A percentile compares a stretch with the other conserved stretches of the same genome.
Evolutionary conservation across 2,888 invertebrate species (phyloP).

Genomic region (Branchellion lobata): DNA sequence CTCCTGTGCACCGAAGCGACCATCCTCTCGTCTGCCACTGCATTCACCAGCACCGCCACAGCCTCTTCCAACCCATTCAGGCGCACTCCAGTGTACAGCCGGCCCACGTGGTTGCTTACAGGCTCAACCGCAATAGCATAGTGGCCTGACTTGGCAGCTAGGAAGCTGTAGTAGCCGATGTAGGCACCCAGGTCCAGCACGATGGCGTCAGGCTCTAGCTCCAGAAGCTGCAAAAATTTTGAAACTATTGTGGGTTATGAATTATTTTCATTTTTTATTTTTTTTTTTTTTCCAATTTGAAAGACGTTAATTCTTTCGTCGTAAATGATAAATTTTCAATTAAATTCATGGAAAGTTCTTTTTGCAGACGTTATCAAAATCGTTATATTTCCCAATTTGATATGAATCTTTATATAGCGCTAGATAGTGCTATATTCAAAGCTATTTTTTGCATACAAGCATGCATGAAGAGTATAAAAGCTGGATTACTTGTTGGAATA

Average conservation of each 20-base stretch:
- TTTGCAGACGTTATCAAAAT: no score
- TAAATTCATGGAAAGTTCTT: not conserved
- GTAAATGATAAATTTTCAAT: not conserved
- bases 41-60: constrained; percentile 31
- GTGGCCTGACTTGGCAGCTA: constrained; percentile 51
- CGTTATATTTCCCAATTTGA: no score
- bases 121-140: constrained; percentile 52
- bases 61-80: constrained; percentile 33
- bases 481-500: constrained; percentile 5
- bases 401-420: no score
- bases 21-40: constrained; percentile 48
- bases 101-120: constrained; percentile 35
- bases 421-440: not conserved
- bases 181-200: constrained; percentile 53
- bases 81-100: constrained; percentile 47
- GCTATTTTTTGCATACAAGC: not conserved
- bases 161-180: constrained; percentile 52
- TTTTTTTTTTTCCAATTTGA: not conserved
- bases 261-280: not conserved
- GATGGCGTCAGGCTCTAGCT: constrained; percentile 44
- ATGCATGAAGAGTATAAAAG: not conserved
- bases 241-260: constrained; percentile 47
- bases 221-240: constrained; percentile 48
- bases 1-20: constrained; percentile 45
- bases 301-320: not conserved